These are phyloP conservation scores for Drosophila kurseongensis DNA, from an alignment of 1,140 invertebrate species.

Conservation along the genomic window DNA sequence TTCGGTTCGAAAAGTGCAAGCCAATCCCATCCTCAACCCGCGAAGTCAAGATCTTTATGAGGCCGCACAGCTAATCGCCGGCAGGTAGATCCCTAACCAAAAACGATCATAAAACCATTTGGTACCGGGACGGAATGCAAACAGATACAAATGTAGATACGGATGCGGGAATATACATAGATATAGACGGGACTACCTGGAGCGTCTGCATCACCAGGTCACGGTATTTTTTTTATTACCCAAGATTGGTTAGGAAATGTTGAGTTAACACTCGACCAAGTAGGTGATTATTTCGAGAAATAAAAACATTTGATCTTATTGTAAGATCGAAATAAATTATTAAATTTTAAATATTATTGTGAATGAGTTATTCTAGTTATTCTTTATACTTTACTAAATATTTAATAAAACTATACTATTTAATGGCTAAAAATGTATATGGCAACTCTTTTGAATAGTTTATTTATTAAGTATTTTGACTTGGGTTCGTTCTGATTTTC, in stretches of 20 bases:
- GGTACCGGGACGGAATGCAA: not conserved
- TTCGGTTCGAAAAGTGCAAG: constrained; percentile 25
- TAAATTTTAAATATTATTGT: too few species aligned
- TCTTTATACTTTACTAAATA: too few species aligned
- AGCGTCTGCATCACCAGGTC: constrained; percentile 1
- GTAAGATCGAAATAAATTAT: too few species aligned
- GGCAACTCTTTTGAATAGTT: too few species aligned
- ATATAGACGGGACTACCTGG: constrained; percentile 4
- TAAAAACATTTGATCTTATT: too few species aligned
- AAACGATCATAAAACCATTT: constrained; percentile 33
- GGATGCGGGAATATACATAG: not conserved
- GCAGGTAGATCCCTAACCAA: constrained; percentile 19
- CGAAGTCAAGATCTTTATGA: constrained; percentile 75
- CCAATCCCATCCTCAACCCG: constrained; percentile 17
- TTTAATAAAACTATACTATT: too few species aligned
- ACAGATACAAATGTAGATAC: constrained; percentile 10
- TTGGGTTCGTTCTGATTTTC: too few species aligned
- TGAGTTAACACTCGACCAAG: not conserved
- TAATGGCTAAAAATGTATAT: too few species aligned
- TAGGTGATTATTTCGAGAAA: too few species aligned
- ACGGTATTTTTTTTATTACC: not conserved
- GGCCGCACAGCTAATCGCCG: constrained; percentile 38
- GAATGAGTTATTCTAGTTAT: too few species aligned
- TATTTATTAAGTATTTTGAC: too few species aligned
- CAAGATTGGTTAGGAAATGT: not conserved